Percentiles rank a stretch among this genome's conserved stretches.
phyloP scores from a whole-genome alignment of 2,888 invertebrate species.

The Protodeltote pygarga region DNA sequence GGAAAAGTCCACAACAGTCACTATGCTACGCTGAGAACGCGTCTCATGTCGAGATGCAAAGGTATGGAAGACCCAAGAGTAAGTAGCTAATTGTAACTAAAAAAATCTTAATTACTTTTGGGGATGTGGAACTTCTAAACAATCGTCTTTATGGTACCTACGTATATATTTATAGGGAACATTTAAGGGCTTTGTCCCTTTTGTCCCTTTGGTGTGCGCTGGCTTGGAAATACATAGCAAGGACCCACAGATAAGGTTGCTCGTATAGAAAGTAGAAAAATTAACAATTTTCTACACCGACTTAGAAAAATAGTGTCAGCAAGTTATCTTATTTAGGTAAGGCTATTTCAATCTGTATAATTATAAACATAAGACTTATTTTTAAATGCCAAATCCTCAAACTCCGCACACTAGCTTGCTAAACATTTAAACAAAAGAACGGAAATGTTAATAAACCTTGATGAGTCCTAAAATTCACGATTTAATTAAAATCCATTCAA shows the following conservation, averaged over 20 bases:
- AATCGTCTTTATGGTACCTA: background rate
- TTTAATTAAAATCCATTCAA: too few species aligned
- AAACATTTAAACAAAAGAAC: too few species aligned
- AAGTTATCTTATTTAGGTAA: slow-evolving; percentile 10
- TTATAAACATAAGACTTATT: too few species aligned
- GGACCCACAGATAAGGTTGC: slow-evolving; percentile 39
- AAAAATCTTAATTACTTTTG: background rate
- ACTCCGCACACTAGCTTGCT: too few species aligned
- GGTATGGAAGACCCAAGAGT: too few species aligned
- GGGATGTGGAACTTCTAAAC: slow-evolving; percentile 19
- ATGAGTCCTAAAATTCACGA: too few species aligned
- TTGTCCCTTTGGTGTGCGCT: slow-evolving; percentile 54
- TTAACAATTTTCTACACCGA: slow-evolving; percentile 37
- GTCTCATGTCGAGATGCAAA: too few species aligned
- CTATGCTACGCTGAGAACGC: too few species aligned
- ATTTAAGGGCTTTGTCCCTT: slow-evolving; percentile 55
- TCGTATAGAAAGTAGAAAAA: slow-evolving; percentile 48
- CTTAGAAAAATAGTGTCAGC: slow-evolving; percentile 18
- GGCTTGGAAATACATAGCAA: slow-evolving; percentile 50
- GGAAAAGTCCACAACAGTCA: too few species aligned
- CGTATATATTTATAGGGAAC: slow-evolving; percentile 49
- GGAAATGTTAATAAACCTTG: too few species aligned
- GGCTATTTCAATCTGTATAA: background rate
- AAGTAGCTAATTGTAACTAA: too few species aligned
- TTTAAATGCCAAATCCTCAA: too few species aligned